phyloP scores from a whole-genome alignment of 2,797 vertebrate genomes.

The Vultur gryphus region DNA sequence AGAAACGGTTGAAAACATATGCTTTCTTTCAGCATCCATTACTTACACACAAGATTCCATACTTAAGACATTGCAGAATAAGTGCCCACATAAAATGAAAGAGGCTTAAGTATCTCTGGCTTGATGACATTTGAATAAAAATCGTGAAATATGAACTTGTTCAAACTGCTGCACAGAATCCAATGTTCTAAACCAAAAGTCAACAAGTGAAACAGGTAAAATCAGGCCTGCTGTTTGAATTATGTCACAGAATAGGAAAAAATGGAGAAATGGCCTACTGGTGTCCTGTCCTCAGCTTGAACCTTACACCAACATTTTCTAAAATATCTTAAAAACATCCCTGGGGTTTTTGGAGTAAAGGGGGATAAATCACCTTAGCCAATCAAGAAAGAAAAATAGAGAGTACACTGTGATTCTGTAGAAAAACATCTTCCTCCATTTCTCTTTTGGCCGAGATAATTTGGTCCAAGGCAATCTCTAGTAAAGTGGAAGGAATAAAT shows the following conservation, averaged over 20 bases:
- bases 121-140: background rate
- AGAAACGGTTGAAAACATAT: background rate
- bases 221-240: background rate
- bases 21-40: background rate
- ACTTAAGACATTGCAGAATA: background rate
- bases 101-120: background rate
- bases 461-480: background rate
- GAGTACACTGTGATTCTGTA: background rate
- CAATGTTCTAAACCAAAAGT: background rate
- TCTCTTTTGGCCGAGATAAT: background rate
- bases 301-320: background rate
- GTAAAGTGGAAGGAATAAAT: background rate
- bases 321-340: background rate
- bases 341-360: background rate
- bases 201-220: background rate
- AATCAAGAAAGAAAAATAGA: background rate
- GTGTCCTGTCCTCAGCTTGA: background rate
- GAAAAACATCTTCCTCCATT: background rate
- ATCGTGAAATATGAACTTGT: background rate
- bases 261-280: background rate
- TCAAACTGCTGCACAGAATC: background rate
- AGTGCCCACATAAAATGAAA: background rate
- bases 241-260: background rate
- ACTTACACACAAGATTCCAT: background rate
- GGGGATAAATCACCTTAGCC: background rate